Conservation (phyloP, 2,888 invertebrate genomes). For the Ichneumon xanthorius region DNA sequence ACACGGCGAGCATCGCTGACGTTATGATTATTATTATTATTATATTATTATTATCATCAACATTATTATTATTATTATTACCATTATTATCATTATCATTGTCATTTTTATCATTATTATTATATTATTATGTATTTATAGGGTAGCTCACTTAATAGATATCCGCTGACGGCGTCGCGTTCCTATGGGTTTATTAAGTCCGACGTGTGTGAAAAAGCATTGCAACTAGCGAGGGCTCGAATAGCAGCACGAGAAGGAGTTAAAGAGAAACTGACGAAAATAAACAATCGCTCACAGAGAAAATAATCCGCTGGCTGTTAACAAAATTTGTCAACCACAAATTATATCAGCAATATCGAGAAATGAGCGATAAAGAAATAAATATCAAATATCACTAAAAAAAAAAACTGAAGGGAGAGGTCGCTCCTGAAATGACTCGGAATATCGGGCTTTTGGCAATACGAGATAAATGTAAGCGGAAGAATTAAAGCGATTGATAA, state of each 20-base stretch:
- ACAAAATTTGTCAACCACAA: constrained; percentile 6
- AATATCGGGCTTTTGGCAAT: constrained; percentile 74
- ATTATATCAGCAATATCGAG: constrained; percentile 13
- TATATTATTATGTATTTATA: constrained; percentile 48
- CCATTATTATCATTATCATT: too few species aligned
- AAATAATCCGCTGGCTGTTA: constrained; percentile 1
- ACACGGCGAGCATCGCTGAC: constrained; percentile 32
- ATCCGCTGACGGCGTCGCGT: constrained; percentile 74
- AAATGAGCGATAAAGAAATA: not conserved
- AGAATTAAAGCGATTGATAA: constrained; percentile 62
- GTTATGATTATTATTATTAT: constrained; percentile 44
- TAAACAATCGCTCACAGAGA: not conserved
- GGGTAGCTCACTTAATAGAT: constrained; percentile 72
- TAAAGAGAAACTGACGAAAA: not conserved
- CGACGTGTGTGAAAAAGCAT: constrained; percentile 14
- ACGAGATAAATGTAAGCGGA: constrained; percentile 52
- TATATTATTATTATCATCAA: too few species aligned
- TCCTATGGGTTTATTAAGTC: constrained; percentile 69
- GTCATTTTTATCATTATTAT: too few species aligned
- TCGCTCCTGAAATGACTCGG: constrained; percentile 11
- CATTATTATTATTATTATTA: not conserved
- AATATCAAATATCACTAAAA: not conserved
- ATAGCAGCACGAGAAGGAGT: constrained; percentile 1
- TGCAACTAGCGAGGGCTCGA: constrained; percentile 4
- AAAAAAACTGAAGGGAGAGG: not conserved